A percentile compares a stretch with the other conserved stretches of the same genome.
phyloP scores from a whole-genome alignment of 2,797 vertebrate species.

The Syngnathus rostellatus region DNA sequence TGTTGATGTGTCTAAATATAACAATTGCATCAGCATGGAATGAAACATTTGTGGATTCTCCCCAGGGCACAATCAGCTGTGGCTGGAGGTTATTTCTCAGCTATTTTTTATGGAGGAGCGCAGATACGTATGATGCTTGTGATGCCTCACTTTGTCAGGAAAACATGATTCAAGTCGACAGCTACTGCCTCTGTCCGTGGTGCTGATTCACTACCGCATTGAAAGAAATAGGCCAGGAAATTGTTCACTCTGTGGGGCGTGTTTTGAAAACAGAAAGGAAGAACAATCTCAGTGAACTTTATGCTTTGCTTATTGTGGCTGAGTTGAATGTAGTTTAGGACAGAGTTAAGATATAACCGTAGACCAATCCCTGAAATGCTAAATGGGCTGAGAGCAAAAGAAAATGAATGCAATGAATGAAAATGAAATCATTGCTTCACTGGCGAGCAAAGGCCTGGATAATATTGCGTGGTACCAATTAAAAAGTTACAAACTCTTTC shows the following conservation, averaged over 20 bases:
- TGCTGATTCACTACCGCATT: background rate
- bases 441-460: background rate
- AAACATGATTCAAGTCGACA: constrained; percentile 20
- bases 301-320: background rate
- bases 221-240: background rate
- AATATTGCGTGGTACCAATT: background rate
- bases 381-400: background rate
- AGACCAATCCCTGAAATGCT: background rate
- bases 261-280: background rate
- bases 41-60: constrained; percentile 13
- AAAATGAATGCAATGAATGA: background rate
- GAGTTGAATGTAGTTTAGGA: background rate
- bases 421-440: background rate
- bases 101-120: constrained; percentile 38
- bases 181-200: constrained; percentile 19
- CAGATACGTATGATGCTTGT: constrained; percentile 37
- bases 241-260: background rate
- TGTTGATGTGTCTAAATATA: constrained; percentile 29
- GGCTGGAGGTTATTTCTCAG: constrained; percentile 31
- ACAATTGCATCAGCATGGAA: constrained; percentile 24
- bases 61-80: constrained; percentile 26
- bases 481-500: background rate
- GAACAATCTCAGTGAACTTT: background rate
- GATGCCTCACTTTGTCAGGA: constrained; percentile 13
- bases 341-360: too few relatives aligned